Conservation (phyloP, 2,113 vertebrate species). For the Onychorhynchus coronatus region DNA sequence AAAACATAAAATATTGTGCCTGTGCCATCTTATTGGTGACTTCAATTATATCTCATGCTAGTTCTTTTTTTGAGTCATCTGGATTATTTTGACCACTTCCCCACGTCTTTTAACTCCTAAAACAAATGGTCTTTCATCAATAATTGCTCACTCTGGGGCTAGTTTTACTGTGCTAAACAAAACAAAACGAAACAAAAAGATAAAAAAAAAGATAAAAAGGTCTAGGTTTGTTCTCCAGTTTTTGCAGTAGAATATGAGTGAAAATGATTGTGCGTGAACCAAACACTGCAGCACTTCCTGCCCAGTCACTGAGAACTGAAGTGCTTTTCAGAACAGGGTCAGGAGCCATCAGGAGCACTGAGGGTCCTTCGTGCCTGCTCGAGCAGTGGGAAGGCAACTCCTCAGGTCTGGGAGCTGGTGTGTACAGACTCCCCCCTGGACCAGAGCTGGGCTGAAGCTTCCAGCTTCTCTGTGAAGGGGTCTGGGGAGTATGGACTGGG, state of each 20-base stretch:
- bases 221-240: neutral
- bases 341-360: neutral
- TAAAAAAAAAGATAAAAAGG: neutral
- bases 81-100: neutral
- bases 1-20: neutral
- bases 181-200: neutral
- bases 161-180: neutral
- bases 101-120: neutral
- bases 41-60: neutral
- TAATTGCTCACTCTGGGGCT: neutral
- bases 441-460: neutral
- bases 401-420: accelerated
- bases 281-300: neutral
- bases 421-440: neutral
- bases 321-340: neutral
- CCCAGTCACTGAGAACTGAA: neutral
- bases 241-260: neutral
- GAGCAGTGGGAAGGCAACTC: neutral
- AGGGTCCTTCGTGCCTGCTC: neutral
- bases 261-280: neutral
- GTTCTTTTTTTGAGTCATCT: neutral
- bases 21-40: neutral
- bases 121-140: neutral
- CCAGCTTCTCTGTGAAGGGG: neutral
- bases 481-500: neutral